These are phyloP conservation scores for Thyatira batis DNA, from an alignment of 2,888 invertebrate species.

Conservation along the genomic window DNA sequence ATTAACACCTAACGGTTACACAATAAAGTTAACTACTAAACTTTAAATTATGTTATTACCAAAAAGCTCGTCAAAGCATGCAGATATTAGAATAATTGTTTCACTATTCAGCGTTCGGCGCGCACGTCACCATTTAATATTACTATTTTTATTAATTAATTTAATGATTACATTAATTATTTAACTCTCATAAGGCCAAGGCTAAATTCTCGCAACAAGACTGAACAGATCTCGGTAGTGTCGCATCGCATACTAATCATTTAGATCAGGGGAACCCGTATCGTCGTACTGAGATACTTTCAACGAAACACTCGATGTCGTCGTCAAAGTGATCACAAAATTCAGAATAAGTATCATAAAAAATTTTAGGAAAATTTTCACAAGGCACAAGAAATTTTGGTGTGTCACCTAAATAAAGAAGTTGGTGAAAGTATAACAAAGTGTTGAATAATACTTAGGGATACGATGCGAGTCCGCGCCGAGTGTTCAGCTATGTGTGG, in stretches of 20 bases:
- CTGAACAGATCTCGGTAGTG: slow-evolving; percentile 68
- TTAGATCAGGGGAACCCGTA: slow-evolving; percentile 36
- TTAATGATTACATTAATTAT: slow-evolving; percentile 78
- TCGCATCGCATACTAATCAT: slow-evolving; percentile 63
- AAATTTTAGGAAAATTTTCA: slow-evolving; percentile 46
- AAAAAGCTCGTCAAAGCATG: slow-evolving; percentile 83
- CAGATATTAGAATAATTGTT: slow-evolving; percentile 78
- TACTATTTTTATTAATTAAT: slow-evolving; percentile 63
- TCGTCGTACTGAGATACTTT: slow-evolving; percentile 30
- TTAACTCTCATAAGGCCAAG: slow-evolving; percentile 82
- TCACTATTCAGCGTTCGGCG: slow-evolving; percentile 75
- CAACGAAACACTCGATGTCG: slow-evolving; percentile 33
- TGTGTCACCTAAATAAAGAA: slow-evolving; percentile 49
- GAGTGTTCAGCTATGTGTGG: slow-evolving; percentile 46
- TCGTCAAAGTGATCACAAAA: slow-evolving; percentile 40
- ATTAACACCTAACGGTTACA: slow-evolving; percentile 78
- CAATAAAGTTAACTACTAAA: slow-evolving; percentile 79
- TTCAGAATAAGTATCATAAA: slow-evolving; percentile 42
- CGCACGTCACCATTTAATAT: slow-evolving; percentile 64
- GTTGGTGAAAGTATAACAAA: slow-evolving; percentile 30
- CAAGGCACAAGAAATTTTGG: slow-evolving; percentile 78
- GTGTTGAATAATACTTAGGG: slow-evolving; percentile 13
- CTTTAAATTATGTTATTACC: slow-evolving; percentile 81
- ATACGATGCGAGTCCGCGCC: slow-evolving; percentile 48
- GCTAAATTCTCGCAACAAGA: slow-evolving; percentile 82